Conservation (phyloP, 2,797 vertebrate genomes). For the Pteropus rufus region DNA sequence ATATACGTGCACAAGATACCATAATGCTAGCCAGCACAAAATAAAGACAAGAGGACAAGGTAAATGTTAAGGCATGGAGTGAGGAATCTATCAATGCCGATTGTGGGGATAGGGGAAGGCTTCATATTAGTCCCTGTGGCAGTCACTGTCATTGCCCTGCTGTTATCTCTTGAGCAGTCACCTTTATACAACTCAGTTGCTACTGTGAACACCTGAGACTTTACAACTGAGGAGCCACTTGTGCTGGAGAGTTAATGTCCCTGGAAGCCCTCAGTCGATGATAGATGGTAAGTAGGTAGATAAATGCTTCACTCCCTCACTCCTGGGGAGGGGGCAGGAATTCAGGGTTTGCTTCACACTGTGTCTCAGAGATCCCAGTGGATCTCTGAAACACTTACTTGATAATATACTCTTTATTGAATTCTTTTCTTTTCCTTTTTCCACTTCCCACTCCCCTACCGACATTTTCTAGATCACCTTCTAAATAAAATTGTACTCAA, state of each 20-base stretch:
- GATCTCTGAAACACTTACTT: background rate
- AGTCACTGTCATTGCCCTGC: background rate
- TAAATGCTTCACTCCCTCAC: background rate
- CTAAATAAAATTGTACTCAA: background rate
- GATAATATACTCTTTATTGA: background rate
- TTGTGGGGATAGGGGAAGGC: background rate
- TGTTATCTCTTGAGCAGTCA: background rate
- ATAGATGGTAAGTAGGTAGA: background rate
- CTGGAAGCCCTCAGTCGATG: background rate
- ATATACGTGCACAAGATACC: accelerated
- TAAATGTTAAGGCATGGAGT: background rate
- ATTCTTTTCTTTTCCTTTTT: background rate
- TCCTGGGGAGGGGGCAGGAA: background rate
- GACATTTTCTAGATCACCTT: background rate
- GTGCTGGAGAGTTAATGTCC: background rate
- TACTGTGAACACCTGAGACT: background rate
- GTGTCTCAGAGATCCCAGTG: background rate
- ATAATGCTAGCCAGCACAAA: background rate
- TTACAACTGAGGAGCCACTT: background rate
- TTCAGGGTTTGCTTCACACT: background rate
- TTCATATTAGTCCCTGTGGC: background rate
- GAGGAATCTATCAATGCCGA: background rate
- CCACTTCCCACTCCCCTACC: background rate
- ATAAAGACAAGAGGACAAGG: background rate
- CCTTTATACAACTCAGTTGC: background rate